These are phyloP conservation scores for Stegastes partitus DNA, from an alignment of 2,113 vertebrate species.

Conservation along the genomic window DNA sequence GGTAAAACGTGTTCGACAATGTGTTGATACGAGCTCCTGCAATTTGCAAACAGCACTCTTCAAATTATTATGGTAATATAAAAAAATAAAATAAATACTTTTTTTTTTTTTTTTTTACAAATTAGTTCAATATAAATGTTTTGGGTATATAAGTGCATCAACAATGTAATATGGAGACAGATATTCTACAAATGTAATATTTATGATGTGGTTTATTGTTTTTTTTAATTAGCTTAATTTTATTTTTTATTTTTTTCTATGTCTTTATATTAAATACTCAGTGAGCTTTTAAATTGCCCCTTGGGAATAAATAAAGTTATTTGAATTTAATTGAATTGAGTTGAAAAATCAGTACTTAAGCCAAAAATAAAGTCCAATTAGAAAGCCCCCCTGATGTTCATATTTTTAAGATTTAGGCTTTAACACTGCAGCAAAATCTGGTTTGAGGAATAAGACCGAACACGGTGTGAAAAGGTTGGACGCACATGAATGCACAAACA, in stretches of 20 bases:
- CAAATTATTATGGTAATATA: not conserved
- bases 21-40: not conserved
- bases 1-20: not conserved
- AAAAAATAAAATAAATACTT: not conserved
- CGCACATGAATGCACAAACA: conserved; percentile 28
- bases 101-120: not conserved
- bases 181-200: no score
- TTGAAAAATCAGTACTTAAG: not conserved
- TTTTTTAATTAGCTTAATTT: no score
- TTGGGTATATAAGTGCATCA: not conserved
- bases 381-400: not conserved
- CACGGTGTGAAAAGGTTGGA: conserved; percentile 2
- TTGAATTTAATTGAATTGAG: no score
- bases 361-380: conserved; percentile 6
- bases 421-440: not conserved
- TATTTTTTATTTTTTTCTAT: no score
- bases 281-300: no score
- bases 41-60: not conserved
- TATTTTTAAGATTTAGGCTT: not conserved
- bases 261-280: no score
- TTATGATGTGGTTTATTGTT: no score
- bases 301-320: no score
- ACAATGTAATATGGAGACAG: not conserved
- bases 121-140: not conserved
- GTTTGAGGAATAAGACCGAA: conserved; percentile 7